These are phyloP conservation scores for Atractosteus spatula DNA, from an alignment of 2,113 vertebrate species.

Conservation along the genomic window DNA sequence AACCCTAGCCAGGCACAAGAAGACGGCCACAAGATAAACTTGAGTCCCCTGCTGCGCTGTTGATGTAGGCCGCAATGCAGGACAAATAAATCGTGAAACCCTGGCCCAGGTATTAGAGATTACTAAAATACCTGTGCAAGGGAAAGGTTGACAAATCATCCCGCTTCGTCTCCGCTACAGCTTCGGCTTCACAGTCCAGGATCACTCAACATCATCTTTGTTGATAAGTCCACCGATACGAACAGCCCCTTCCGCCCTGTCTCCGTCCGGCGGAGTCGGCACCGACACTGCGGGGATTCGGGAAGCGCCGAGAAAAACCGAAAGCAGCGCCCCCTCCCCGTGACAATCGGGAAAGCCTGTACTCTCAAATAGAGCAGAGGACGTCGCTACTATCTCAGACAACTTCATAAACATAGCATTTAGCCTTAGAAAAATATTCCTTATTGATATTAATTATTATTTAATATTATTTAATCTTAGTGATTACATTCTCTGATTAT, in stretches of 20 bases:
- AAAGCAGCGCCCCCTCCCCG: slow-evolving; percentile 15
- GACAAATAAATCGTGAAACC: not conserved
- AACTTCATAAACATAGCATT: not conserved
- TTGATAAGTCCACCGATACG: not conserved
- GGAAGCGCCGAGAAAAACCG: slow-evolving; percentile 1
- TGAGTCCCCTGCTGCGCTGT: slow-evolving; percentile 8
- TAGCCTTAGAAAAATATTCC: not conserved
- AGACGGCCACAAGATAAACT: slow-evolving; percentile 7
- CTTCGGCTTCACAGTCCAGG: not conserved
- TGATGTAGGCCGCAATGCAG: slow-evolving; percentile 26
- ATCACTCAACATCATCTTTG: not conserved
- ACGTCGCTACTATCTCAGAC: not conserved
- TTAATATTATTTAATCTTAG: not conserved
- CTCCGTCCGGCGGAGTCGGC: slow-evolving; percentile 21
- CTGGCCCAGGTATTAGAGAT: not conserved
- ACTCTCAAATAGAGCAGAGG: not conserved
- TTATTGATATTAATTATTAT: not conserved
- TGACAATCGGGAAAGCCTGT: not conserved
- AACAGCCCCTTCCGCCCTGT: slow-evolving; percentile 9
- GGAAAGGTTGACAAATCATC: slow-evolving; percentile 13
- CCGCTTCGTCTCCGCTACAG: not conserved
- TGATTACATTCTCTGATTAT: not conserved
- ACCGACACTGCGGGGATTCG: slow-evolving; percentile 10
- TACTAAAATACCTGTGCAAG: slow-evolving; percentile 10
- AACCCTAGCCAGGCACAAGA: not conserved